Conservation (phyloP, 2,113 vertebrate species). For the Bolborhynchus lineola region DNA sequence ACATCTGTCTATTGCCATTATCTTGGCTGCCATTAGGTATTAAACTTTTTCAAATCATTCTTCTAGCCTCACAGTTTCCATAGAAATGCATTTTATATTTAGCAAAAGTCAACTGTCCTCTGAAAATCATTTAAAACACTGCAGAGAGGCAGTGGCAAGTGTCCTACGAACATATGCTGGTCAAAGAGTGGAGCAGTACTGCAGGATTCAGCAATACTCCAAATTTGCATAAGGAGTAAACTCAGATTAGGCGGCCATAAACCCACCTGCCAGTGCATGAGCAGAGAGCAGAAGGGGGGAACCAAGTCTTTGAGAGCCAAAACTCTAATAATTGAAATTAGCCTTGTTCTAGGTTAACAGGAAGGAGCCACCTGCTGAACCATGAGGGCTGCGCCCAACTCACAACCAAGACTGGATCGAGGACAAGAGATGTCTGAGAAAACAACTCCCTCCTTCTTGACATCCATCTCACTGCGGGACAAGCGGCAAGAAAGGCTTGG, state of each 20-base stretch:
- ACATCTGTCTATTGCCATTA: background rate
- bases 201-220: background rate
- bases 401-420: background rate
- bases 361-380: background rate
- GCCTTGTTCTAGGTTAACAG: background rate
- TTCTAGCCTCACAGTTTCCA: conserved; percentile 25
- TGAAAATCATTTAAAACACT: background rate
- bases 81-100: conserved; percentile 40
- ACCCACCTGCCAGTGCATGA: background rate
- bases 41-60: background rate
- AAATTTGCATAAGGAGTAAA: background rate
- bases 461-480: background rate
- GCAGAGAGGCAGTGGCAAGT: background rate
- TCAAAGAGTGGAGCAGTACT: background rate
- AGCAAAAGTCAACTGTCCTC: conserved; percentile 12
- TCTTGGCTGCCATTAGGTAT: background rate
- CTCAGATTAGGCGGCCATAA: background rate
- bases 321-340: background rate
- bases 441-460: background rate
- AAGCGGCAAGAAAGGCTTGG: background rate
- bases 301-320: background rate
- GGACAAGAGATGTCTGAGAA: background rate
- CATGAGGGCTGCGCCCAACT: background rate
- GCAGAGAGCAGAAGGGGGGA: background rate
- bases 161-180: background rate